Base-by-base conservation (phyloP, 2,113 vertebrate species). In the Centropristis striata region DNA sequence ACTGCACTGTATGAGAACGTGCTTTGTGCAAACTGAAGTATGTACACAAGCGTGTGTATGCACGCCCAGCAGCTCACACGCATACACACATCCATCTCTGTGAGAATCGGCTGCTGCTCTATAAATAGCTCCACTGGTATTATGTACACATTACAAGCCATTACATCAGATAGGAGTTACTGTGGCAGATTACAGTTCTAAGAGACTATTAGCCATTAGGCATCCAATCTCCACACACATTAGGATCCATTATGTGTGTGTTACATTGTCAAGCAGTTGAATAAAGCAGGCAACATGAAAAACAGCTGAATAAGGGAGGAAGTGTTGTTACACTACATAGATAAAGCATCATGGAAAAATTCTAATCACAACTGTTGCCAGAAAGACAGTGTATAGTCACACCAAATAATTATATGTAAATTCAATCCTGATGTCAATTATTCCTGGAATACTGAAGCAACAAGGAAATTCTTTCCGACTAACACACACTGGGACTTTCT, bases 121-220 rank as follows among this genome's bases (percentile, higher is more conserved):
- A 86, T 84, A 90, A 88, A 92, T 92, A 90, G 87, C 50, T 88
- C 58, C 39, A 42, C 67, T 80, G 73, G 72, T 78, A 68, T 91
- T 88, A 82, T 65, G 21, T 75, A 86, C 71, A 67, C 77, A 88
- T 92, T 89, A 86, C 87, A 75, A 76, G 75, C 59, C 49, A 78
- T 91, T 92, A 89, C 91, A 92, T 92, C 86, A 92, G 91, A 90
- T 59, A 70, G 65, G 80, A 85, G 85, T 91, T 90, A 71, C 88
- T 77, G 59, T 64, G 50, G 74, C 57, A 71, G 74, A 77, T 80
- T 57, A 65, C 41, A 50, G 15, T 78, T 74, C 54, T 55, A 67
- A 80, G 71, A 72, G 69, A 72, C 75, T 79, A 71, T 84, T 79
- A 85, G 50, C 71, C 75, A 78, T 83, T 78, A 77, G 74, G 60